phyloP scores from a whole-genome alignment of 2,113 vertebrate species.

The Channa maculata region DNA sequence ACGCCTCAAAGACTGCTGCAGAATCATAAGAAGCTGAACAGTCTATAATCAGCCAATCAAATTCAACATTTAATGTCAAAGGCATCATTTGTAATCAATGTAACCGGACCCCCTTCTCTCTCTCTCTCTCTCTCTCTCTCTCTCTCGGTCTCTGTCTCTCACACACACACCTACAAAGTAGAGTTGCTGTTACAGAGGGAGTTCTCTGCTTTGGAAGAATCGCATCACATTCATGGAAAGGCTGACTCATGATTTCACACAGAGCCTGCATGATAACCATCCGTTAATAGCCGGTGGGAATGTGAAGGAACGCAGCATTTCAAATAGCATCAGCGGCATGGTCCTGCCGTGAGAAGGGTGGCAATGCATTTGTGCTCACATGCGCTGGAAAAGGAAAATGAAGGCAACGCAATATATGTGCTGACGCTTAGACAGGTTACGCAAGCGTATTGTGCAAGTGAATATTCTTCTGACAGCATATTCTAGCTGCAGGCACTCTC shows the following conservation, averaged over 20 bases:
- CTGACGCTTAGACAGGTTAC: slow-evolving; percentile 64
- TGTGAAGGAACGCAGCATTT: slow-evolving; percentile 13
- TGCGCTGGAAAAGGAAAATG: slow-evolving; percentile 73
- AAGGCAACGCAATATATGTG: slow-evolving; percentile 58
- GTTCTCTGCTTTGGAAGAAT: slow-evolving; percentile 47
- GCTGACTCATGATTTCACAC: slow-evolving; percentile 55
- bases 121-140: too few relatives aligned
- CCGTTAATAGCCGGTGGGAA: slow-evolving; percentile 13
- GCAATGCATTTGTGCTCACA: slow-evolving; percentile 44
- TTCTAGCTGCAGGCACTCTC: slow-evolving; percentile 26
- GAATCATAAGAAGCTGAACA: slow-evolving; percentile 1
- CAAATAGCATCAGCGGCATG: slow-evolving; percentile 3
- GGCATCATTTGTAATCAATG: neutral
- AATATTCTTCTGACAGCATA: slow-evolving; percentile 60
- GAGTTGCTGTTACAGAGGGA: slow-evolving; percentile 1
- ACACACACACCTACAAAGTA: too few relatives aligned
- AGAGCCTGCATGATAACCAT: slow-evolving; percentile 34
- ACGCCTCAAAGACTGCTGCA: too few relatives aligned
- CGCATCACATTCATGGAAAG: slow-evolving; percentile 49
- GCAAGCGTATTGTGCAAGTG: slow-evolving; percentile 74
- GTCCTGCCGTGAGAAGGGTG: slow-evolving; percentile 17
- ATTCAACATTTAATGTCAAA: neutral
- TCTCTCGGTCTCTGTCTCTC: too few relatives aligned
- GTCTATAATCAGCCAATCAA: slow-evolving; percentile 34
- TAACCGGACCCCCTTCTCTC: neutral